Conservation (phyloP, 2,113 vertebrate genomes). For the Macquaria australasica region DNA sequence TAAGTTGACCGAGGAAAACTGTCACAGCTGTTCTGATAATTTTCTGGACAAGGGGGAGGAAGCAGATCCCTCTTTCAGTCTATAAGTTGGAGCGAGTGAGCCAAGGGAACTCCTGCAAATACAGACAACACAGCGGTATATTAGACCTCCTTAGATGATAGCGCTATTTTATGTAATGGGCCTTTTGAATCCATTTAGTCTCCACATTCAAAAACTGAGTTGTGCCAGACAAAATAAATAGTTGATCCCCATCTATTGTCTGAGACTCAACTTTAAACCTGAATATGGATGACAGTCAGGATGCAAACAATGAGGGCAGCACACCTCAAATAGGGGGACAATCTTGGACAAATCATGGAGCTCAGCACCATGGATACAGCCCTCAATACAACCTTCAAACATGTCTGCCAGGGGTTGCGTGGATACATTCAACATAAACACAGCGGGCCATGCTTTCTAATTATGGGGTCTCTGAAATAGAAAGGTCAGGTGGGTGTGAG, state of each 20-base stretch:
- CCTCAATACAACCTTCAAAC: conserved; percentile 72
- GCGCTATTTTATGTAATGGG: not conserved
- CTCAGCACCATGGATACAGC: conserved; percentile 60
- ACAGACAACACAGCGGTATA: conserved; percentile 52
- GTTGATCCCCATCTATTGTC: not conserved
- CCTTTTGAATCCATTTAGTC: not conserved
- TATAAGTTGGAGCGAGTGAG: conserved; percentile 94
- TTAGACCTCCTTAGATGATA: not conserved
- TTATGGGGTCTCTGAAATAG: conserved; percentile 82
- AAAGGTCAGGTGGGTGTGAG: conserved; percentile 76
- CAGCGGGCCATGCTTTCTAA: conserved; percentile 70
- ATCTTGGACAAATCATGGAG: conserved; percentile 1
- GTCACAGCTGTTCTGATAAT: conserved; percentile 8
- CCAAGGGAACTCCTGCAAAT: conserved; percentile 95
- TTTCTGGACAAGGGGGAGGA: conserved; percentile 4
- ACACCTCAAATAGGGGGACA: not conserved
- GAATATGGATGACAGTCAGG: conserved; percentile 2
- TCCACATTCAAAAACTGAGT: not conserved
- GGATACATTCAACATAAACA: conserved; percentile 83
- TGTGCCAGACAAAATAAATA: not conserved
- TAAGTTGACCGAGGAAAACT: not conserved
- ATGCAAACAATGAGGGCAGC: not conserved
- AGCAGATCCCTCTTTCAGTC: conserved; percentile 15
- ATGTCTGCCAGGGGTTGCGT: conserved; percentile 73
- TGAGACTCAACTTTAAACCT: not conserved